A percentile compares a stretch with the other conserved stretches of the same genome.
phyloP scores from a whole-genome alignment of 2,113 vertebrate species.

The Brachyhypopomus occidentalis region DNA sequence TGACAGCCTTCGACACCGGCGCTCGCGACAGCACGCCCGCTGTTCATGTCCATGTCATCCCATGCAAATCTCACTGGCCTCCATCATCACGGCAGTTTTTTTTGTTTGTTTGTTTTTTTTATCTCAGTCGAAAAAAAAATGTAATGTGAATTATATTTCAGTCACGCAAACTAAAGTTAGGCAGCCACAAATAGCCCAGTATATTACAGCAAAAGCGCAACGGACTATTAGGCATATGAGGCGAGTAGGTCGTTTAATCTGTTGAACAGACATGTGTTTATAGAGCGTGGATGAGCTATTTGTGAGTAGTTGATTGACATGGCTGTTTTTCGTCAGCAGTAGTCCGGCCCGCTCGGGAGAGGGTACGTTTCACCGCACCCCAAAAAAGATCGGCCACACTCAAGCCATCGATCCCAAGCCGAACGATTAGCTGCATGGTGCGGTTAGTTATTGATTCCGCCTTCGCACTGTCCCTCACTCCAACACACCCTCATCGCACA shows the following conservation, averaged over 20 bases:
- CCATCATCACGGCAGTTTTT: neutral
- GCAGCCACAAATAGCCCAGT: neutral
- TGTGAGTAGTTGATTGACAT: slow-evolving; percentile 73
- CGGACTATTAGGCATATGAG: neutral
- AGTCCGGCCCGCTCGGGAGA: slow-evolving; percentile 73
- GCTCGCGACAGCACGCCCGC: neutral
- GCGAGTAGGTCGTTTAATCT: slow-evolving; percentile 1
- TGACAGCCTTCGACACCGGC: slow-evolving; percentile 1
- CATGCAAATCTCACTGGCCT: neutral
- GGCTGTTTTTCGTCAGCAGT: slow-evolving; percentile 79
- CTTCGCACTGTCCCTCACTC: slow-evolving; percentile 45
- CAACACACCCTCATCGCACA: slow-evolving; percentile 52
- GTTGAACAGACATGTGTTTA: slow-evolving; percentile 34
- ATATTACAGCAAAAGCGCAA: neutral
- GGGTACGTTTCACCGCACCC: slow-evolving; percentile 78
- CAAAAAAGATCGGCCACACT: slow-evolving; percentile 76
- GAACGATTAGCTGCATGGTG: slow-evolving; percentile 76
- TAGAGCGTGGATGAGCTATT: slow-evolving; percentile 14
- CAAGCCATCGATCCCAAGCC: slow-evolving; percentile 66
- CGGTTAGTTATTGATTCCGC: slow-evolving; percentile 79
- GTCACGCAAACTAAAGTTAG: neutral
- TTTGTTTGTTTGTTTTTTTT: no score
- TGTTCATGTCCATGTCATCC: slow-evolving; percentile 14
- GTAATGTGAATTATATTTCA: neutral
- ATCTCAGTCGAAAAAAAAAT: neutral